Base-by-base conservation (phyloP, 2,113 vertebrate genomes). In the Meleagris gallopavo region DNA sequence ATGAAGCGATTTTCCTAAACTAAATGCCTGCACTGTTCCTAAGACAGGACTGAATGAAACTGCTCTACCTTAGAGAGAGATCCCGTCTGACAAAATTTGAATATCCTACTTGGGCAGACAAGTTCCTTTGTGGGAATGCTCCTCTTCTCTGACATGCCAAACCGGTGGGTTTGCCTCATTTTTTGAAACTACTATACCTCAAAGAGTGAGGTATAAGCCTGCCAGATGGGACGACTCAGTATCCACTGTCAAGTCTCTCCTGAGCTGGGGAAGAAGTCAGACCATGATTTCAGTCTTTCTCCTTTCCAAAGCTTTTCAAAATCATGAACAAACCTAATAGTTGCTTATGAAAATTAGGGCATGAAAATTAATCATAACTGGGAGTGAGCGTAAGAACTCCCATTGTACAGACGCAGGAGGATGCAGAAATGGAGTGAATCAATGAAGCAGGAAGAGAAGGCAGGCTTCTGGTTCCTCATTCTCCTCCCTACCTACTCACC, bases 221-320 rank as follows among this genome's bases (percentile, higher is more conserved):
- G 50, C 45, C 1, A 1, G 72, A 65, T 76, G 43, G 65, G 82
- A 82, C 79, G 24, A 27, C 72, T 89, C 0, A 0, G 32, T 55
- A 62, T 67, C 38, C 86, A 43, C 76, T 86, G 3, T 34, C 38
- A 66, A 92, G 66, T 46, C 48, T 96, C 89, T 88, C 36, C 6
- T 1, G 65, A 83, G 46, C 46, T 64, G 32, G 9, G 41, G 20
- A 80, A 81, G 52, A 84, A 94, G 52, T 86, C 86, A 90, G 73
- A 90, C 84, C 61, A 61, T 90, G 46, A 94, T 95, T 84, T 93
- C 76, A 61, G 50, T 77, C 71, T 93, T 91, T 91, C 70, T 54
- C 46, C 83, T 88, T 90, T 80, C 88, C 41, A 83, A 80, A 88
- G 61, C 73, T 92, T 84, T 90, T 90, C 80, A 92, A 90, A 86